Conservation (phyloP, 2,888 invertebrate species). For the Sisyra terminalis region DNA sequence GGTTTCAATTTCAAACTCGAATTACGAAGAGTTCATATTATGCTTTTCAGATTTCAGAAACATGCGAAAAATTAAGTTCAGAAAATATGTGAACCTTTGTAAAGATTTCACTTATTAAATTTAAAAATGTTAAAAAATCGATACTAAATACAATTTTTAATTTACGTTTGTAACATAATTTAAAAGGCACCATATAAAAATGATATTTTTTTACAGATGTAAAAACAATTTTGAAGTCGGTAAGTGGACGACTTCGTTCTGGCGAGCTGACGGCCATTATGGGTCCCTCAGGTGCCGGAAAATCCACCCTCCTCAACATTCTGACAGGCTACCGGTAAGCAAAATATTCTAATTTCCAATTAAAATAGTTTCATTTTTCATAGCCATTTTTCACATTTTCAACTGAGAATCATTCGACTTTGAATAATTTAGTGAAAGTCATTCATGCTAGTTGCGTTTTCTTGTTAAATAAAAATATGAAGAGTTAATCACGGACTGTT, state of each 20-base stretch:
- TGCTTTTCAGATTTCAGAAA: too few species aligned
- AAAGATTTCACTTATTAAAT: too few species aligned
- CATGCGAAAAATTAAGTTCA: too few species aligned
- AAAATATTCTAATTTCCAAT: neutral
- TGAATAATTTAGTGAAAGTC: neutral
- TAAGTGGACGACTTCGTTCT: conserved; percentile 74
- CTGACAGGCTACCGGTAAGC: conserved; percentile 90
- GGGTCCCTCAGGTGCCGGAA: conserved; percentile 93
- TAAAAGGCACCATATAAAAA: too few species aligned
- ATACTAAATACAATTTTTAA: too few species aligned
- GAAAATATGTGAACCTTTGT: too few species aligned
- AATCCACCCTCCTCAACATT: conserved; percentile 85
- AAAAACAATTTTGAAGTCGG: conserved; percentile 76
- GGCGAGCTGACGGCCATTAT: conserved; percentile 92
- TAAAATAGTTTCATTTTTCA: neutral
- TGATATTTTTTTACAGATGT: too few species aligned
- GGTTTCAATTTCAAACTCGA: too few species aligned
- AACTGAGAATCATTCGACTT: neutral
- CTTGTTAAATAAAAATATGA: neutral
- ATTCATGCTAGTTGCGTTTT: neutral
- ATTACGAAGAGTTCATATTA: too few species aligned
- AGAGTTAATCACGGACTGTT: neutral
- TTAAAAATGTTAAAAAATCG: too few species aligned
- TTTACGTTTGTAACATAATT: too few species aligned
- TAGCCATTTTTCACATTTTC: neutral